Conservation (phyloP, 2,888 invertebrate genomes). For the Oxyscelio sp. region DNA sequence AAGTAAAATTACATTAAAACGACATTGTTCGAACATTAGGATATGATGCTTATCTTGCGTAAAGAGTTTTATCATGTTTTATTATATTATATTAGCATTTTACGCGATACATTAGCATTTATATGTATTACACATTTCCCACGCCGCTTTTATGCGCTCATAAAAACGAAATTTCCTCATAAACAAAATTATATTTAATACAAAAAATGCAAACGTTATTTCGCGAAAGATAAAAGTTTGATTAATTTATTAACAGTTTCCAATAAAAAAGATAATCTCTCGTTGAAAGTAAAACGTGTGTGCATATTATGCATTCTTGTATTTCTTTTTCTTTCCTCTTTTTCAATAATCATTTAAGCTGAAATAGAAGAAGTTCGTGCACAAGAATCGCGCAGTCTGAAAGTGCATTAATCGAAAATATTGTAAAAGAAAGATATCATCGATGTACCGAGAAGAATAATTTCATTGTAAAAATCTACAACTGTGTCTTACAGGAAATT, state of each 20-base stretch:
- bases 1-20: too few species aligned
- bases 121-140: slow-evolving; percentile 39
- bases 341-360: too few species aligned
- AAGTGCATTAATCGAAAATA: slow-evolving; percentile 36
- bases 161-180: slow-evolving; percentile 39
- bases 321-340: too few species aligned
- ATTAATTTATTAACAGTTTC: slow-evolving; percentile 26
- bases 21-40: neutral
- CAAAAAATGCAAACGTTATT: slow-evolving; percentile 34
- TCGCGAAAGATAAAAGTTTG: slow-evolving; percentile 9
- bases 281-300: neutral
- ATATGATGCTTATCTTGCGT: slow-evolving; percentile 4
- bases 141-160: slow-evolving; percentile 33
- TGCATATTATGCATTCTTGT: too few species aligned
- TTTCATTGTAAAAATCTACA: slow-evolving; percentile 64
- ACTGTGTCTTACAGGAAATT: slow-evolving; percentile 92
- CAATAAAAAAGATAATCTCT: neutral
- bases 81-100: slow-evolving; percentile 32
- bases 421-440: slow-evolving; percentile 41
- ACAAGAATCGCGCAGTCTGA: neutral
- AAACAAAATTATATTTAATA: slow-evolving; percentile 49
- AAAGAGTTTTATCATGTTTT: slow-evolving; percentile 25
- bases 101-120: slow-evolving; percentile 50
- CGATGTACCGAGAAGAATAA: slow-evolving; percentile 57
- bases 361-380: neutral